Evolutionary conservation across 2,113 vertebrate genomes (phyloP).

Genomic region (Donacobius atricapilla): DNA sequence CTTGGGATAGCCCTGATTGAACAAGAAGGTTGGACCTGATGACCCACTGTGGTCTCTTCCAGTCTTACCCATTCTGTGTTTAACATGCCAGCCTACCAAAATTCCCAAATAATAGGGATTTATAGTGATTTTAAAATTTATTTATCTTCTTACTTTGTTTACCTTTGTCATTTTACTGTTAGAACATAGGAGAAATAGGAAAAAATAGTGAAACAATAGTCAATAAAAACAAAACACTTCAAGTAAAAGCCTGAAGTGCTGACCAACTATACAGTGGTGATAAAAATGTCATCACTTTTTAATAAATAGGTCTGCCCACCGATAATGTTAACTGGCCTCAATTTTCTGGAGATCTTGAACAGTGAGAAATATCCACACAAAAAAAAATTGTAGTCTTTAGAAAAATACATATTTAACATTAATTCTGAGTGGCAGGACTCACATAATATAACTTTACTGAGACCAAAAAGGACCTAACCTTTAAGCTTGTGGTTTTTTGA

Average conservation of each 20-base stretch:
- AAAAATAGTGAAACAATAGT: not conserved
- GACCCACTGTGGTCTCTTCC: not conserved
- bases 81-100: not conserved
- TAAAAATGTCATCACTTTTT: not conserved
- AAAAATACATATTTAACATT: not conserved
- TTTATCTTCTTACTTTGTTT: not conserved
- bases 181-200: not conserved
- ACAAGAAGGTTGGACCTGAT: not conserved
- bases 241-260: not conserved
- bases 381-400: too few species aligned
- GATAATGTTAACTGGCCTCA: not conserved
- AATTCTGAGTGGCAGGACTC: not conserved
- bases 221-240: not conserved
- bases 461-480: not conserved
- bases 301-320: not conserved
- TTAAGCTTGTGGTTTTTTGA: not conserved
- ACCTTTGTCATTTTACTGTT: not conserved
- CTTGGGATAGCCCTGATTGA: not conserved
- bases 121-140: not conserved
- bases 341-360: not conserved
- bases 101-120: not conserved
- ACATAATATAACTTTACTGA: not conserved
- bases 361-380: not conserved
- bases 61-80: not conserved
- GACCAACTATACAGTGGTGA: not conserved